Evolutionary conservation across 1,140 invertebrate species (phyloP), one percentile per base, ranked within the genome.

Genomic region (Scaptodrosophila lebanonensis): DNA sequence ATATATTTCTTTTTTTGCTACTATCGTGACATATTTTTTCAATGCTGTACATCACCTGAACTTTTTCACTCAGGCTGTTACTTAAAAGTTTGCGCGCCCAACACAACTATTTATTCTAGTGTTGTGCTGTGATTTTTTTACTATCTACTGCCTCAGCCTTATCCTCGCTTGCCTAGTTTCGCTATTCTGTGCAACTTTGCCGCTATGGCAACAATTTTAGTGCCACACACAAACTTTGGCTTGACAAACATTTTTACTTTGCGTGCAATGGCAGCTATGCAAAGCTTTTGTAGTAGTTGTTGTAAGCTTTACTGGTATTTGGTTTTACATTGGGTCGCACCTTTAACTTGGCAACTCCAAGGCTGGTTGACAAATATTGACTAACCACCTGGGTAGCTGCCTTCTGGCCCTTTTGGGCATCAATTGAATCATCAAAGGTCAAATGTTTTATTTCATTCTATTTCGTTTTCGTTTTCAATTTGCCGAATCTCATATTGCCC

Each of bases 351-450:
- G 35, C 27, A 25, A 3, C 61, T 42, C 48, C 29, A 54, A 65
- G 62, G 62, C 44, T 56, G 48, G 22, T 38, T 45, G 39, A 25
- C 49, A 64, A 66, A 58, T 43, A 54, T 63, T 52, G 47, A 39
- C 35, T 44, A 12, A 51, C 69, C 69, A n/a, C 3, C 3, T 25
- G 3, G 3, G 22, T 8, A 25, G 8, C 8, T 4, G 22, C 8
- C 8, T 25, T 25, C 3, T 25, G 22, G 22, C 22, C 22, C 8
- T 25, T 4, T 25, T 25, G 22, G 22, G 22, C 3, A 72, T 51
- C 64, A 65, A 79, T 79, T 79, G 73, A 82, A 52, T 79, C 69
- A 73, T 69, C 49, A 58, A 66, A 79, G 71, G 68, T 69, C 73
- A 79, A 82, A 66, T 60, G 63, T 69, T 66, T 66, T 42, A 48